Conservation (phyloP, 2,797 vertebrate species). For the Emydoidea blandingii region DNA sequence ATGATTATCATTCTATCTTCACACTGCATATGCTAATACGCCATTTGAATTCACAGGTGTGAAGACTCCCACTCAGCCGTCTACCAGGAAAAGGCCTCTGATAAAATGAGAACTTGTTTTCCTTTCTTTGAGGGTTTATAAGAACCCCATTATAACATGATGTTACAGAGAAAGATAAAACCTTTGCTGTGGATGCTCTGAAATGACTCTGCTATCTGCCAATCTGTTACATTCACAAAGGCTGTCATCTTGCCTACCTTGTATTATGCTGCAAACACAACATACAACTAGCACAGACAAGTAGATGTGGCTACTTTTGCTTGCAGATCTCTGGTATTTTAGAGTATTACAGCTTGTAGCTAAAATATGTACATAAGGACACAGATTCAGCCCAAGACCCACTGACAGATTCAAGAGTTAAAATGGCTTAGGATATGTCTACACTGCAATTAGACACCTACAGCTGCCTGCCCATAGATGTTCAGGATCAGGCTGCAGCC, state of each 20-base stretch:
- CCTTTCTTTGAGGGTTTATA: neutral
- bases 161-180: neutral
- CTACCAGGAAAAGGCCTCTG: neutral
- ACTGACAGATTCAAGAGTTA: neutral
- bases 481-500: neutral
- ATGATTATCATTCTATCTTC: constrained; percentile 17
- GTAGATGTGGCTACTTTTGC: neutral
- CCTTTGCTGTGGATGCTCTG: neutral
- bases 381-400: neutral
- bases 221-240: neutral
- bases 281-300: neutral
- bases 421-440: neutral
- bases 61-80: neutral
- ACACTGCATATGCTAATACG: constrained; percentile 24
- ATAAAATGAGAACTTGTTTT: neutral
- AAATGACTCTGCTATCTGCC: neutral
- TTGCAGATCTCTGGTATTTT: neutral
- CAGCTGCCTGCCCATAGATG: neutral
- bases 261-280: neutral
- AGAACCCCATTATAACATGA: neutral
- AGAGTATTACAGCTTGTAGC: neutral
- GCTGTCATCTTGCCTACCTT: neutral
- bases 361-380: neutral
- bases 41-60: constrained; percentile 8
- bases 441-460: neutral